Evolutionary conservation across 2,888 invertebrate species (phyloP).

Genomic region (Campopleginae sp.): DNA sequence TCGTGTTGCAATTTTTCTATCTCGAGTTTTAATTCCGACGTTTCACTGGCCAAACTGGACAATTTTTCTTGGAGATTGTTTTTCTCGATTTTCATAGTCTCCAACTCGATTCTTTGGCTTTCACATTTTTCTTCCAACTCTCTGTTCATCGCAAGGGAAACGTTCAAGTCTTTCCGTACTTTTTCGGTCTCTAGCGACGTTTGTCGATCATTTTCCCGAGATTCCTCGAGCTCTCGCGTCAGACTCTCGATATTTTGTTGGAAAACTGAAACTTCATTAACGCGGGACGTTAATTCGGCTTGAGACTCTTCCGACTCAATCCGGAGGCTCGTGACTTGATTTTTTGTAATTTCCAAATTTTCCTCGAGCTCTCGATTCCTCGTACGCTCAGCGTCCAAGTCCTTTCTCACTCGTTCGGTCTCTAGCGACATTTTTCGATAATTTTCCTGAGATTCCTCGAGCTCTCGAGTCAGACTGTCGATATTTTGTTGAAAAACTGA

Average conservation of each 20-base stretch:
- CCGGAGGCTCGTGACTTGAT: not conserved
- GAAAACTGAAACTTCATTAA: conserved; percentile 20
- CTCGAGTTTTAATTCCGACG: conserved; percentile 23
- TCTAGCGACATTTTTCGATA: not conserved
- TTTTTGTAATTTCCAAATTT: conserved; percentile 10
- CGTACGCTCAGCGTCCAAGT: not conserved
- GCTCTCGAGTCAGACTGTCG: conserved; percentile 14
- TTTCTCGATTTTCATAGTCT: conserved; percentile 18
- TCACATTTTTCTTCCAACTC: conserved; percentile 7
- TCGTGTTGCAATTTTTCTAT: no score
- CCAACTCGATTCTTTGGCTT: not conserved
- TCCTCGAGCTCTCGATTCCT: conserved; percentile 20
- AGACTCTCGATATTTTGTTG: conserved; percentile 19
- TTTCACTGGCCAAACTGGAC: not conserved
- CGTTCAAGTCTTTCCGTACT: not conserved
- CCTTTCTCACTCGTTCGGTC: conserved; percentile 6
- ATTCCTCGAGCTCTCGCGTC: conserved; percentile 20
- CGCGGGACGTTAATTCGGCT: conserved; percentile 8
- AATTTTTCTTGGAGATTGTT: conserved; percentile 34
- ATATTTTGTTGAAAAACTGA: conserved; percentile 37
- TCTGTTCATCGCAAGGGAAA: not conserved
- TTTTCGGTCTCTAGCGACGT: not conserved
- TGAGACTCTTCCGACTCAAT: conserved; percentile 17
- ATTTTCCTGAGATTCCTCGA: conserved; percentile 8
- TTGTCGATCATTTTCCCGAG: not conserved